Evolutionary conservation across 64 coral and sea anemone species (phyloP).

Genomic region (Montipora cactus): DNA sequence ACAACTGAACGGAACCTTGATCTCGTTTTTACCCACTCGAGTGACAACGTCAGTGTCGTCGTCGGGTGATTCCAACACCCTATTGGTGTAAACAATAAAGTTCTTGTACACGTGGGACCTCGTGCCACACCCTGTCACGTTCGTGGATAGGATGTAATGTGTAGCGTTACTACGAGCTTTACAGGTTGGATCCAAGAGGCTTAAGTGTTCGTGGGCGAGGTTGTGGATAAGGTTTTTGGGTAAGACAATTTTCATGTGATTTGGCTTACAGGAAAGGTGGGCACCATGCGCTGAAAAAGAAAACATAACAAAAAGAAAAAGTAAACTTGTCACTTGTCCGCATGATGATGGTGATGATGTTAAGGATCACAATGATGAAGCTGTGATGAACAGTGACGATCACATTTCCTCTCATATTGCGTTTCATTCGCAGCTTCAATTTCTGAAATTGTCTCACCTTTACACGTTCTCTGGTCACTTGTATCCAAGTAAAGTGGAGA

Average conservation of each 20-base stretch:
- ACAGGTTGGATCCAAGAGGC: slow-evolving; percentile 71
- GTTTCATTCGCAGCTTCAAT: neutral
- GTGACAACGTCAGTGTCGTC: slow-evolving; percentile 68
- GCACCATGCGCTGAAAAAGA: slow-evolving; percentile 70
- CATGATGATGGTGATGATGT: no score
- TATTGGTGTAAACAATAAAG: slow-evolving; percentile 91
- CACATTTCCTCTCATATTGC: no score
- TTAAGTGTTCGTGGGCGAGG: slow-evolving; percentile 79
- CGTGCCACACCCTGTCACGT: slow-evolving; percentile 76
- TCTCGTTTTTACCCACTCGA: slow-evolving; percentile 72
- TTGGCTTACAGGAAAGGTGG: slow-evolving; percentile 63
- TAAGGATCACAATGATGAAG: no score
- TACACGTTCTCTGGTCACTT: slow-evolving; percentile 12
- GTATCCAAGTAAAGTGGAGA: slow-evolving; percentile 22
- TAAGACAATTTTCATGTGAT: slow-evolving; percentile 86
- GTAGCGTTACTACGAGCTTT: slow-evolving; percentile 64
- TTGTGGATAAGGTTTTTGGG: slow-evolving; percentile 89
- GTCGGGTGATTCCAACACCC: slow-evolving; percentile 75
- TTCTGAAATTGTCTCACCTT: neutral
- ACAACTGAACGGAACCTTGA: slow-evolving; percentile 87
- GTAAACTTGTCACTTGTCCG: neutral
- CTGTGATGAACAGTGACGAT: no score
- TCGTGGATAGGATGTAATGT: slow-evolving; percentile 79
- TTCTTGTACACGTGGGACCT: slow-evolving; percentile 77
- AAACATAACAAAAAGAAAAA: neutral